These are phyloP conservation scores for Chaitophorus viminalis DNA, from an alignment of 2,888 invertebrate species.

Conservation along the genomic window DNA sequence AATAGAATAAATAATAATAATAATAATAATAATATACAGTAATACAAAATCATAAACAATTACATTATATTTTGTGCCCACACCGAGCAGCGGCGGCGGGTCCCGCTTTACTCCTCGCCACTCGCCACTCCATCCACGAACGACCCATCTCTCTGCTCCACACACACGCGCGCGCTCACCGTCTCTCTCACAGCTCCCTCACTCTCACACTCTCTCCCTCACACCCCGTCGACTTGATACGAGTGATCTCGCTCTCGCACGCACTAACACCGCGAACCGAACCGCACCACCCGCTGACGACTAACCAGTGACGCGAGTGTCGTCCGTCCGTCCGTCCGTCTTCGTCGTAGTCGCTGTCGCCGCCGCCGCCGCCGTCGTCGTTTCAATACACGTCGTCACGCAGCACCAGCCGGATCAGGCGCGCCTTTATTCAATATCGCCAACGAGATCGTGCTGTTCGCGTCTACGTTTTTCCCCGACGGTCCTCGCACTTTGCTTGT, in stretches of 20 bases:
- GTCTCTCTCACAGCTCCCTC: too few relatives aligned
- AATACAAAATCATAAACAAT: too few relatives aligned
- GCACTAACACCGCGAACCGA: background rate
- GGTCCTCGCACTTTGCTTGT: background rate
- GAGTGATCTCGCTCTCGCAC: background rate
- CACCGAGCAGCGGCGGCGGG: background rate
- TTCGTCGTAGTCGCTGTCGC: background rate
- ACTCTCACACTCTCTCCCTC: too few relatives aligned
- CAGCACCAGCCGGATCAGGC: conserved; percentile 4
- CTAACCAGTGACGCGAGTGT: background rate
- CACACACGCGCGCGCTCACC: too few relatives aligned
- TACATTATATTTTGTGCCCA: too few relatives aligned
- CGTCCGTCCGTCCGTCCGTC: background rate
- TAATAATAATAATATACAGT: too few relatives aligned
- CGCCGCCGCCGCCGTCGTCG: background rate
- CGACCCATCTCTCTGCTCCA: background rate
- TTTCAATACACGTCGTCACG: conserved; percentile 3
- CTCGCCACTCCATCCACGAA: background rate
- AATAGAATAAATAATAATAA: too few relatives aligned
- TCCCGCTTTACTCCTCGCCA: background rate
- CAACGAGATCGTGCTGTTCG: too few relatives aligned
- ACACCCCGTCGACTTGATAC: too few relatives aligned
- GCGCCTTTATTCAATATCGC: background rate
- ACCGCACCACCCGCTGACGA: too few relatives aligned
- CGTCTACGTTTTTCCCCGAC: too few relatives aligned